phyloP scores from a whole-genome alignment of 2,797 vertebrate genomes.

The Rhinatrema bivittatum region DNA sequence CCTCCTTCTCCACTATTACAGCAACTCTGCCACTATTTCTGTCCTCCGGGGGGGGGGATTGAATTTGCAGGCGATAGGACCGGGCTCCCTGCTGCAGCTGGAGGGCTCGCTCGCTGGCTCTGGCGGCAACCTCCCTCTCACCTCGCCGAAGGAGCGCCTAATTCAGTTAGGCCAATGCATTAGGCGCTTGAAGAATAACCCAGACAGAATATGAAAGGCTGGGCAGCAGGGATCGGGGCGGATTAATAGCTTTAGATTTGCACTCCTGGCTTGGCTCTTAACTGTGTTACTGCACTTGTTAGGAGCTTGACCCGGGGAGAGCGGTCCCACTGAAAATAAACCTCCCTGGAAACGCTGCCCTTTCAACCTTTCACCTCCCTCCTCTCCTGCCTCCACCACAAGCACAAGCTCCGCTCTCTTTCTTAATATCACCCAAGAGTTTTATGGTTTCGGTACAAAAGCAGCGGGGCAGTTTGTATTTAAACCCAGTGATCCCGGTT shows the following conservation, averaged over 20 bases:
- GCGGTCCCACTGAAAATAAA: constrained; percentile 85
- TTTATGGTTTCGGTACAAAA: too few relatives aligned
- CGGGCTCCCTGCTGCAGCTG: constrained; percentile 41
- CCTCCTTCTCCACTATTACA: constrained; percentile 11
- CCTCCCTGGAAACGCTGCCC: constrained; percentile 87
- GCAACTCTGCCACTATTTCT: neutral
- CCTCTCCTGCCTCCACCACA: constrained; percentile 3
- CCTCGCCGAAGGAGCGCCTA: constrained; percentile 62
- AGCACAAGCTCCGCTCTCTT: too few relatives aligned
- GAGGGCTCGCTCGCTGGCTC: constrained; percentile 65
- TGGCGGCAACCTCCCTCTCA: constrained; percentile 70
- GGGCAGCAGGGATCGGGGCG: constrained; percentile 80
- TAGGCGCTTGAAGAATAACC: constrained; percentile 72
- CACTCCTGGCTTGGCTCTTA: constrained; percentile 57
- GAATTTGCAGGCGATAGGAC: too few relatives aligned
- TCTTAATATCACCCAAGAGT: too few relatives aligned
- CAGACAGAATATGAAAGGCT: constrained; percentile 71
- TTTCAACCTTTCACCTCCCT: constrained; percentile 70
- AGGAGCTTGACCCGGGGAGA: constrained; percentile 63
- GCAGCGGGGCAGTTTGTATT: too few relatives aligned
- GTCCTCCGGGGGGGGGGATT: neutral
- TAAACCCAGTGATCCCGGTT: too few relatives aligned
- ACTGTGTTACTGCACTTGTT: constrained; percentile 74
- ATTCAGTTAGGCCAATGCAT: constrained; percentile 82
- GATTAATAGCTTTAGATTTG: constrained; percentile 77